phyloP scores from a whole-genome alignment of 2,113 vertebrate genomes.

The Gadus chalcogrammus region DNA sequence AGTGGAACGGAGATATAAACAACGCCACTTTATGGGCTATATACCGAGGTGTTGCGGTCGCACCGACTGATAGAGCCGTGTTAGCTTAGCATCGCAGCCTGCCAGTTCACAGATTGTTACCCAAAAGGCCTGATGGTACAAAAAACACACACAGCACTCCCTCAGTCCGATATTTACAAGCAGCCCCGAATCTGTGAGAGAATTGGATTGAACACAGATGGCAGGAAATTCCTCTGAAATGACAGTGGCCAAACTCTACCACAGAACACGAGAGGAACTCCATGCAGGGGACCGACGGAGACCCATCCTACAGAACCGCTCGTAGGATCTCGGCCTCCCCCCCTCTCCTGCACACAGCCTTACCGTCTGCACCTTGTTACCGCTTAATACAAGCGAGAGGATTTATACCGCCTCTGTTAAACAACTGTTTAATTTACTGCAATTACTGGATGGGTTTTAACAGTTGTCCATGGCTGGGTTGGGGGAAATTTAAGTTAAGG shows the following conservation, averaged over 20 bases:
- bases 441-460: conserved; percentile 76
- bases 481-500: conserved; percentile 56
- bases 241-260: conserved; percentile 93
- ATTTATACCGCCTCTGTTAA: conserved; percentile 88
- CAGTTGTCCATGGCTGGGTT: conserved; percentile 60
- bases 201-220: conserved; percentile 96
- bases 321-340: conserved; percentile 57
- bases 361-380: conserved; percentile 80
- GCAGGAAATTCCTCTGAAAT: conserved; percentile 98
- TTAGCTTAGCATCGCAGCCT: too few species aligned
- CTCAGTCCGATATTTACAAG: conserved; percentile 86
- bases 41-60: too few species aligned
- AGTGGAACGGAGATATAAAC: too few species aligned
- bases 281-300: conserved; percentile 75
- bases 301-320: conserved; percentile 75
- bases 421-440: conserved; percentile 88
- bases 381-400: conserved; percentile 76
- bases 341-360: conserved; percentile 14
- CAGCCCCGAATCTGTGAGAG: conserved; percentile 91
- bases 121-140: conserved; percentile 68
- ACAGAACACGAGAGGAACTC: conserved; percentile 91
- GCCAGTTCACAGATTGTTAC: conserved; percentile 64
- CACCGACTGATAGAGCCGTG: too few species aligned
- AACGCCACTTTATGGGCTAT: too few species aligned
- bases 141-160: conserved; percentile 77